Evolutionary conservation across 2,797 vertebrate genomes (phyloP).

Genomic region (Bradypodion pumilum): DNA sequence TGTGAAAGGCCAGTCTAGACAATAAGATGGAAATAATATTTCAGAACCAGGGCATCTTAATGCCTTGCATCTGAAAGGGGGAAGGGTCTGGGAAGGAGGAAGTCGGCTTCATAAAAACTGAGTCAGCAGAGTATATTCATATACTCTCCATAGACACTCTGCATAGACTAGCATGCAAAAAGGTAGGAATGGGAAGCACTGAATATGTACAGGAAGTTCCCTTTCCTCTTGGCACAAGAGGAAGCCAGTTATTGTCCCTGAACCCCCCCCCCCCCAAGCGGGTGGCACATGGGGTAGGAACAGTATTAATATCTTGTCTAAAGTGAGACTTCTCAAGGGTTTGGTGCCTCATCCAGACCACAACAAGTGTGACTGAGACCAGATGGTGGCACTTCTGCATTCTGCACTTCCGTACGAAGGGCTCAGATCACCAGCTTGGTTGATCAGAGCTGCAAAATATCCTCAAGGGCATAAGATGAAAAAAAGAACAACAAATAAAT

Average conservation of each 20-base stretch:
- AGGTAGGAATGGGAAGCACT: conserved; percentile 70
- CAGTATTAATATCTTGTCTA: conserved; percentile 76
- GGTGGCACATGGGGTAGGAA: conserved; percentile 62
- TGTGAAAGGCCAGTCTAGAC: neutral
- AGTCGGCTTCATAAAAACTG: conserved; percentile 69
- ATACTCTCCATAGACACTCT: too few species aligned
- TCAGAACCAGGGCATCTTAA: conserved; percentile 9
- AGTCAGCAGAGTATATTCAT: conserved; percentile 69
- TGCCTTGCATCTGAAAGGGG: conserved; percentile 25
- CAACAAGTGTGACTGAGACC: conserved; percentile 55
- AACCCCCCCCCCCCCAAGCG: conserved; percentile 63
- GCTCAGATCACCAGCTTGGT: conserved; percentile 10
- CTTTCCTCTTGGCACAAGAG: conserved; percentile 64
- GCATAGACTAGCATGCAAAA: conserved; percentile 56
- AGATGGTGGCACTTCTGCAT: conserved; percentile 79
- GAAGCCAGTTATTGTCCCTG: conserved; percentile 65
- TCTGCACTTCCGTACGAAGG: conserved; percentile 66
- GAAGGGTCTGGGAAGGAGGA: conserved; percentile 60
- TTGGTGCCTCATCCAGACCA: conserved; percentile 74
- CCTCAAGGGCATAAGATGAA: neutral
- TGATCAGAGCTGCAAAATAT: conserved; percentile 8
- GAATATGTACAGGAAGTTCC: conserved; percentile 68
- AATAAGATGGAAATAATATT: conserved; percentile 28
- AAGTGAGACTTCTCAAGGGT: conserved; percentile 61
- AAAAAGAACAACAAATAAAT: conserved; percentile 28